Percentiles rank a stretch among this genome's conserved stretches.
Conservation (phyloP, 2,888 invertebrate species). For the Alloplasta piceator region DNA sequence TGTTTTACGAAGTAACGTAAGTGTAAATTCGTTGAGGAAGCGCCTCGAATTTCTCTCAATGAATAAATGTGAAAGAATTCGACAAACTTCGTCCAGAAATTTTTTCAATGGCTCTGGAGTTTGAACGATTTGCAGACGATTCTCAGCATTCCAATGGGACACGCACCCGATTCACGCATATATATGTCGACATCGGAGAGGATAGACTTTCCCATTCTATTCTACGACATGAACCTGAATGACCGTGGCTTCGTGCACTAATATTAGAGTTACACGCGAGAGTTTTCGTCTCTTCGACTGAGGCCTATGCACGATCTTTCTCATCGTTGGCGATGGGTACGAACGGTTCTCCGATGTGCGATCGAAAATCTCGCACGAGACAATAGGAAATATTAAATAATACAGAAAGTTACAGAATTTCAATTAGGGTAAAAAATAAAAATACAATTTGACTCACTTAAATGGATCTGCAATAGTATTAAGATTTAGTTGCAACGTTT, state of each 20-base stretch:
- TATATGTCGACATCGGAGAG: not conserved
- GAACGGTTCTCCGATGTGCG: constrained; percentile 3
- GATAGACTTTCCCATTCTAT: constrained; percentile 69
- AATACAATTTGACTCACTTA: too few relatives aligned
- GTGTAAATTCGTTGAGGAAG: too few relatives aligned
- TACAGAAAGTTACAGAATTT: too few relatives aligned
- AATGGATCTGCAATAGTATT: too few relatives aligned
- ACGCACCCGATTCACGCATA: constrained; percentile 11
- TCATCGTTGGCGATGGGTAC: constrained; percentile 21
- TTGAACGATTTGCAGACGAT: not conserved
- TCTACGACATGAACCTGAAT: constrained; percentile 75
- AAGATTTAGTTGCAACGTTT: too few relatives aligned
- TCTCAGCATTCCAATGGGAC: constrained; percentile 35
- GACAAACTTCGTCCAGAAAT: too few relatives aligned
- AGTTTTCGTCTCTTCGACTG: constrained; percentile 24
- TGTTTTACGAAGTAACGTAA: too few relatives aligned
- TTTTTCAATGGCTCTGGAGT: too few relatives aligned
- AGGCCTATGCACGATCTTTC: constrained; percentile 18
- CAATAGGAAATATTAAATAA: too few relatives aligned
- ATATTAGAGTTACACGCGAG: constrained; percentile 71
- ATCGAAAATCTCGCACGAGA: not conserved
- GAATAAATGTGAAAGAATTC: too few relatives aligned
- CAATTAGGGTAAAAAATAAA: too few relatives aligned
- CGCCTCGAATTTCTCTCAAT: too few relatives aligned
- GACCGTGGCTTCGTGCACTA: constrained; percentile 72